Percentiles rank a stretch among this genome's conserved stretches.
Evolutionary conservation across 2,888 invertebrate species (phyloP).

Genomic region (Nezara viridula): DNA sequence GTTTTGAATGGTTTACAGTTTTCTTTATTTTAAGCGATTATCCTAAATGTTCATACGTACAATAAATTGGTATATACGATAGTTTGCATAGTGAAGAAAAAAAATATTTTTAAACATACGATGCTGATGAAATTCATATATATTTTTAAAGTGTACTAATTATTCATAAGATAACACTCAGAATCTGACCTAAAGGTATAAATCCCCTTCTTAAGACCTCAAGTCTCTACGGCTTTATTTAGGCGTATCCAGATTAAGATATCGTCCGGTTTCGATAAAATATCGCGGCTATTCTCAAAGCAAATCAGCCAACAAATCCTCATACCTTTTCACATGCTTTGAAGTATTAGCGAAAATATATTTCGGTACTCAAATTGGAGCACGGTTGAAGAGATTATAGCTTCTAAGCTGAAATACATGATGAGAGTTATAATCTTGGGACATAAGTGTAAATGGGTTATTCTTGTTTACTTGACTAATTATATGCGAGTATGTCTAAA

Average conservation of each 20-base stretch:
- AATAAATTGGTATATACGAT: too few relatives aligned
- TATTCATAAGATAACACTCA: neutral
- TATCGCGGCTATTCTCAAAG: neutral
- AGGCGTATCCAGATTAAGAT: neutral
- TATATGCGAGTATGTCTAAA: neutral
- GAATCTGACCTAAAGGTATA: neutral
- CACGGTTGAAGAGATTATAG: neutral
- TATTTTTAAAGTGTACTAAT: neutral
- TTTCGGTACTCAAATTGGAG: neutral
- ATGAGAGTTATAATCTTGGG: neutral
- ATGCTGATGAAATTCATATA: too few relatives aligned
- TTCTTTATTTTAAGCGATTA: too few relatives aligned
- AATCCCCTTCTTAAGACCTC: neutral
- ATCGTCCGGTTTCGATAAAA: neutral
- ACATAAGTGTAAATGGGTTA: neutral
- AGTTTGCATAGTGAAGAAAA: too few relatives aligned
- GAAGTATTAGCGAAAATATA: conserved; percentile 8
- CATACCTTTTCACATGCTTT: neutral
- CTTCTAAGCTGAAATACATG: neutral
- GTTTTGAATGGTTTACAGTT: too few relatives aligned
- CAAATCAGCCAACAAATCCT: neutral
- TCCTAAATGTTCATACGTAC: too few relatives aligned
- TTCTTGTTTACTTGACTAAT: neutral
- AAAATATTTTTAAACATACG: too few relatives aligned
- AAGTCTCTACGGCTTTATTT: neutral